Conservation (phyloP, 1,140 invertebrate species). For the Bombus fervidus region DNA sequence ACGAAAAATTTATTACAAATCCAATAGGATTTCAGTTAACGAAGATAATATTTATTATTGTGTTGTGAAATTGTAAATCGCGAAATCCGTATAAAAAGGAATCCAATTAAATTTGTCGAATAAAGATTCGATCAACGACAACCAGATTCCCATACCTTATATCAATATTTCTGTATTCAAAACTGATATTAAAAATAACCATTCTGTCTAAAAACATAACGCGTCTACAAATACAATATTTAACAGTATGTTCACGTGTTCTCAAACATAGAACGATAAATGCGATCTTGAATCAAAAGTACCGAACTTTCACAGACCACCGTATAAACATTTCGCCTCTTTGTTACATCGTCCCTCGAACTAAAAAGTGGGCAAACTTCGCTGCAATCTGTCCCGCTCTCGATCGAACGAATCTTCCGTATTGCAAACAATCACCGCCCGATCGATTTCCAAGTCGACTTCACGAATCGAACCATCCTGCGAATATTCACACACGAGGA, state of each 20-base stretch:
- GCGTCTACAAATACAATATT: neutral
- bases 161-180: neutral
- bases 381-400: neutral
- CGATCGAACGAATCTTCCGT: neutral
- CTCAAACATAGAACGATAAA: no score
- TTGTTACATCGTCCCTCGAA: neutral
- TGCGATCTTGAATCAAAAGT: no score
- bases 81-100: neutral
- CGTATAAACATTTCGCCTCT: neutral
- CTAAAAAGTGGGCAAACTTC: neutral
- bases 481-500: slow-evolving; percentile 8
- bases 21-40: neutral
- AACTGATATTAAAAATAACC: neutral
- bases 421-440: neutral
- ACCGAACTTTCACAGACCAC: neutral
- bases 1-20: neutral
- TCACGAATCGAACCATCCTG: neutral
- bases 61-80: neutral
- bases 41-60: neutral
- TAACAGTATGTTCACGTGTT: neutral
- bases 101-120: neutral
- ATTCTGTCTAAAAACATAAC: no score
- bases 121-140: neutral
- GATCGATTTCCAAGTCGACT: neutral
- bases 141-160: neutral